Base-by-base conservation (phyloP, 1,140 invertebrate genomes). In the Pseudomyrmex cubaensis region DNA sequence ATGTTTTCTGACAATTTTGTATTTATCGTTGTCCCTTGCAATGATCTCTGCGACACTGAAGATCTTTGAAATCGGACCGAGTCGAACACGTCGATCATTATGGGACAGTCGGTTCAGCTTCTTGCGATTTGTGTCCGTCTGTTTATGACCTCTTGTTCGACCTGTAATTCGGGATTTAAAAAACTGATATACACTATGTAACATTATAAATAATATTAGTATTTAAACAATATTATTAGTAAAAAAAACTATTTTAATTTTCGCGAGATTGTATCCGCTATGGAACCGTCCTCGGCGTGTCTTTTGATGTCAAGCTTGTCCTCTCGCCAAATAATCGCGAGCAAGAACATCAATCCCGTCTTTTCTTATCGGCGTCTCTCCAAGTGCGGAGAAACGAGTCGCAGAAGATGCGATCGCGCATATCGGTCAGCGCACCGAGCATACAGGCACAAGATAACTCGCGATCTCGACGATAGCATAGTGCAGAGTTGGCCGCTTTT, bases 311-410 rank as follows among this genome's bases (percentile, higher is more conserved):
- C 86, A 44, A 90, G 76, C 15, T 73, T 54, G 44, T 76, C 92
- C 25, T 92, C 89, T 44, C 90, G 86, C 93, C 92, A 93, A 25
- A 89, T 72, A 70, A 10, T 87, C 5, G 87, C 83, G 44, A 93
- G n/a, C 3, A 93, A 83, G 0, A 91, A 90, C 15, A 92, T 66
- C 1, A 93, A 57, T 12, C 88, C 87, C 10, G 77, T 91, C 2
- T 64, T 84, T 64, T 84, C 20, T 92, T 92, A 72, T 92, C 83
- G 0, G 35, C 20, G 1, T 88, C 83, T 84, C 90, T 77, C 93
- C 93, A 93, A 2, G 92, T 90, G 46, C 85, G 90, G n/a, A 93
- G 62, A 80, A 89, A 90, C 2, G 85, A 66, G 1, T 83, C 84
- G 9, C 89, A 90, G 35, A 83, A 83, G 4, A 64, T 70, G 13